phyloP scores from a whole-genome alignment of 2,888 invertebrate genomes.

The Phlogophora meticulosa region DNA sequence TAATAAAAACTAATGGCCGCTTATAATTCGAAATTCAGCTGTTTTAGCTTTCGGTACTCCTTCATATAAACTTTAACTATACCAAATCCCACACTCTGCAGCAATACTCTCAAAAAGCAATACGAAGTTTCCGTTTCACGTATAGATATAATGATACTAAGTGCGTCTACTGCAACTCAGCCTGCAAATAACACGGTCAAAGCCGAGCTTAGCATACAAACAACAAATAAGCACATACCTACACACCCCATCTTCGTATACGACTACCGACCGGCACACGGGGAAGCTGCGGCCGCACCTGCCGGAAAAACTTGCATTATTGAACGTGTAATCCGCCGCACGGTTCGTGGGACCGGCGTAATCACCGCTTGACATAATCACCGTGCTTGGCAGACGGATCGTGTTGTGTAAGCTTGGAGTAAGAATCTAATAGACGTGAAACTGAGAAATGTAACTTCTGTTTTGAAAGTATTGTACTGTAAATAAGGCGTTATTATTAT shows the following conservation, averaged over 20 bases:
- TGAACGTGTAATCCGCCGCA: slow-evolving; percentile 26
- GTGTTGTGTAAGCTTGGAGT: slow-evolving; percentile 23
- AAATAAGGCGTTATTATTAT: too few species aligned
- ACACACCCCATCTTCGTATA: neutral
- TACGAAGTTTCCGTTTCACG: too few species aligned
- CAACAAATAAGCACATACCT: neutral
- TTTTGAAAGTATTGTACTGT: too few species aligned
- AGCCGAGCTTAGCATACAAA: too few species aligned
- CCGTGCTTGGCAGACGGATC: slow-evolving; percentile 24
- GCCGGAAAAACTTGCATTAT: slow-evolving; percentile 49
- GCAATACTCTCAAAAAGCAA: too few species aligned
- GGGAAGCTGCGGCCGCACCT: neutral
- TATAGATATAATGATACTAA: neutral
- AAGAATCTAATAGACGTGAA: neutral
- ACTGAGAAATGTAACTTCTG: neutral
- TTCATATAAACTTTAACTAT: too few species aligned
- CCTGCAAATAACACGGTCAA: neutral
- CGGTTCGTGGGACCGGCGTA: slow-evolving; percentile 6
- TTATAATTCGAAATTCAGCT: too few species aligned
- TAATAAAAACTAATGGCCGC: too few species aligned
- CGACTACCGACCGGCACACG: too few species aligned
- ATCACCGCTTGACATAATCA: slow-evolving; percentile 22
- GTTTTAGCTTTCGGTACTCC: too few species aligned
- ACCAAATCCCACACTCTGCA: too few species aligned
- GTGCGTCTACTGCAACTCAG: too few species aligned